Evolutionary conservation across 1,140 invertebrate species (phyloP).

Genomic region (Thaumetopoea pityocampa): DNA sequence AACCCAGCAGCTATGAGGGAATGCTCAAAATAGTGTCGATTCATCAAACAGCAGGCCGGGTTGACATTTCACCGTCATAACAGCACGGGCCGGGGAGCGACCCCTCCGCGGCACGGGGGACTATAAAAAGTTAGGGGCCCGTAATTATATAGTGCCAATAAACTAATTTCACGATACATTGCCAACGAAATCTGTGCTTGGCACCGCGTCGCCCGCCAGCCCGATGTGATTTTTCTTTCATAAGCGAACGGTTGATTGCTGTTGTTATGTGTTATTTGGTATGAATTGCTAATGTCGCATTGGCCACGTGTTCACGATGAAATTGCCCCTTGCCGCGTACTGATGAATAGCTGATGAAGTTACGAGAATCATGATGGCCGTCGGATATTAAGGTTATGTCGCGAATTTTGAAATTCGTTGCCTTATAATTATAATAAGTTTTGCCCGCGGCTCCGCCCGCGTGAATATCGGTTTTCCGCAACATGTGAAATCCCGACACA

Average conservation of each 20-base stretch:
- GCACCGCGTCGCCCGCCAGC: slow-evolving; percentile 61
- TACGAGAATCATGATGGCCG: slow-evolving; percentile 24
- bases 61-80: slow-evolving; percentile 74
- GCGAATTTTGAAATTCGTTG: slow-evolving; percentile 3
- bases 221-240: slow-evolving; percentile 65
- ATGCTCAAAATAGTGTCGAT: slow-evolving; percentile 67
- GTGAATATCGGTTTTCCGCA: no score
- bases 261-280: slow-evolving; percentile 67
- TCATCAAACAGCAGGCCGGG: slow-evolving; percentile 69
- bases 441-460: no score
- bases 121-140: slow-evolving; percentile 63
- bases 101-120: slow-evolving; percentile 38
- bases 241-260: slow-evolving; percentile 60
- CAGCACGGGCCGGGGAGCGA: slow-evolving; percentile 35
- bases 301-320: slow-evolving; percentile 29
- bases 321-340: slow-evolving; percentile 28
- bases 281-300: slow-evolving; percentile 63
- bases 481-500: no score
- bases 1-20: slow-evolving; percentile 22
- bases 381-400: slow-evolving; percentile 22
- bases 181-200: slow-evolving; percentile 73
- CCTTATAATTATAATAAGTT: slow-evolving; percentile 6
- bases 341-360: slow-evolving; percentile 36
- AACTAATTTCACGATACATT: slow-evolving; percentile 76
- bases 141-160: slow-evolving; percentile 75